These are phyloP conservation scores for Brachynemurus nebulosus DNA, from an alignment of 2,888 invertebrate genomes.

Conservation along the genomic window DNA sequence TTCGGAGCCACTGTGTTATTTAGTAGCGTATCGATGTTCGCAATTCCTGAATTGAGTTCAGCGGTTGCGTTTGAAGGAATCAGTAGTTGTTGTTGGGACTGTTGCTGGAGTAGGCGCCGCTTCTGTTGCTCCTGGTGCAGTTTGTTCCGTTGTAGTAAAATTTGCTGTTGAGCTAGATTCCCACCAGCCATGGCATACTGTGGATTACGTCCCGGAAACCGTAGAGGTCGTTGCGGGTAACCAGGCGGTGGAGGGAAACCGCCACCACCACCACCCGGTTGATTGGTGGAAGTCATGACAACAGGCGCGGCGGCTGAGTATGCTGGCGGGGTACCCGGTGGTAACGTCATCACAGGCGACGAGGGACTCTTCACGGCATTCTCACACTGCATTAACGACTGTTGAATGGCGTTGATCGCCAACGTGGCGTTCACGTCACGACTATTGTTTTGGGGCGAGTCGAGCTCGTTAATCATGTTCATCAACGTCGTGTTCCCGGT, in stretches of 20 bases:
- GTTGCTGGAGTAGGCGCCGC: slow-evolving; percentile 54
- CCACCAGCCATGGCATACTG: slow-evolving; percentile 21
- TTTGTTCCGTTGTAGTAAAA: slow-evolving; percentile 24
- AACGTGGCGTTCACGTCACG: slow-evolving; percentile 50
- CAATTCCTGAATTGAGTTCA: slow-evolving; percentile 38
- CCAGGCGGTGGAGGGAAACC: slow-evolving; percentile 30
- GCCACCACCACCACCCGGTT: too few relatives aligned
- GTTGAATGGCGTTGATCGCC: slow-evolving; percentile 81
- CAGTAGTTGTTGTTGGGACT: slow-evolving; percentile 67
- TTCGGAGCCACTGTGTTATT: slow-evolving; percentile 80
- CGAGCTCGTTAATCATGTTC: slow-evolving; percentile 33
- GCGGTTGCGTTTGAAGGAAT: slow-evolving; percentile 64
- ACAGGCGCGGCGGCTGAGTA: slow-evolving; percentile 32
- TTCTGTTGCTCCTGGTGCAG: slow-evolving; percentile 38
- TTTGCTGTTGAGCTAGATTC: slow-evolving; percentile 16
- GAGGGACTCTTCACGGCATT: slow-evolving; percentile 46
- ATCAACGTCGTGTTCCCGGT: slow-evolving; percentile 23
- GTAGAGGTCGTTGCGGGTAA: slow-evolving; percentile 22
- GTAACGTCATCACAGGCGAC: slow-evolving; percentile 33
- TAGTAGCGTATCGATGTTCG: slow-evolving; percentile 71
- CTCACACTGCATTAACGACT: slow-evolving; percentile 70
- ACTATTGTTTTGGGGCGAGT: slow-evolving; percentile 24
- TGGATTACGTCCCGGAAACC: slow-evolving; percentile 11
- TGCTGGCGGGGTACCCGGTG: slow-evolving; percentile 43
- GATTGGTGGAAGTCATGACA: slow-evolving; percentile 19